phyloP scores from a whole-genome alignment of 2,113 vertebrate genomes.

The Festucalex cinctus region DNA sequence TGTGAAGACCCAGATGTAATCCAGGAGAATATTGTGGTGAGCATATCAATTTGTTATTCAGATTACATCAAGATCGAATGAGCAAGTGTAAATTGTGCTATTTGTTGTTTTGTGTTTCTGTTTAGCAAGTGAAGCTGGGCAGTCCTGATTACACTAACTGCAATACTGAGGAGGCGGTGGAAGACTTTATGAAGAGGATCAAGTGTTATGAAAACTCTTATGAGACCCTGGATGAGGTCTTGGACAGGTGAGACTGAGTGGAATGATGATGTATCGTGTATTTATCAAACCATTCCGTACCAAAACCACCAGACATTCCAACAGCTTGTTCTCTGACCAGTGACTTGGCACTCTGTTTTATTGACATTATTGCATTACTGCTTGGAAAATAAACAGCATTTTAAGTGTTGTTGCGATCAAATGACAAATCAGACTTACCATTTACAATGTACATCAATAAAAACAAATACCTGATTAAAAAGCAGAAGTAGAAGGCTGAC shows the following conservation, averaged over 20 bases:
- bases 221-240: slow-evolving; percentile 85
- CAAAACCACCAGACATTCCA: no score
- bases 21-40: slow-evolving; percentile 94
- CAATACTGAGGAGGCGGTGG: slow-evolving; percentile 88
- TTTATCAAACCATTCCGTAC: neutral
- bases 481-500: no score
- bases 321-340: no score
- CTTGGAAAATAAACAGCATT: no score
- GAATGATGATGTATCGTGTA: neutral
- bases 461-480: no score
- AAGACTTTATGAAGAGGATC: slow-evolving; percentile 97
- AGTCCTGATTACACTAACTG: slow-evolving; percentile 95
- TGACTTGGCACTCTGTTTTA: no score
- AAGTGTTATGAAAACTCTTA: slow-evolving; percentile 95
- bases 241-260: slow-evolving; percentile 81
- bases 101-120: neutral
- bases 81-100: neutral
- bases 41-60: slow-evolving; percentile 37
- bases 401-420: no score
- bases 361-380: no score
- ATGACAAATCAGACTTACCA: no score
- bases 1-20: slow-evolving; percentile 97
- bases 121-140: slow-evolving; percentile 94
- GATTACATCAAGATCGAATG: neutral
- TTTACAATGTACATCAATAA: no score